A percentile compares a stretch with the other conserved stretches of the same genome.
Evolutionary conservation across 2,888 invertebrate genomes (phyloP).

Genomic region (Synanthedon vespiformis): DNA sequence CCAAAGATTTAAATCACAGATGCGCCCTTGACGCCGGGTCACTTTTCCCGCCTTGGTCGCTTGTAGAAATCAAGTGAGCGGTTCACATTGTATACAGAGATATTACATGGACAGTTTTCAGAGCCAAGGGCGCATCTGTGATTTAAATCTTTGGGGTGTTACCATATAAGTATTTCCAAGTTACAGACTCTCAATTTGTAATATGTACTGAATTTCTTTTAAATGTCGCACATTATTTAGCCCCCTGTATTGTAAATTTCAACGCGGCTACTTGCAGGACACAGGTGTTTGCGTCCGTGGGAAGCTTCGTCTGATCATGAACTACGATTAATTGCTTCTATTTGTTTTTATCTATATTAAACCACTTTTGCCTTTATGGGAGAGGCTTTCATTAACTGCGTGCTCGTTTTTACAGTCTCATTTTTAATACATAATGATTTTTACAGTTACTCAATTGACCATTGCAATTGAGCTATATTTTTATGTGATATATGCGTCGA

Average conservation of each 20-base stretch:
- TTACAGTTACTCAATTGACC: slow-evolving; percentile 4
- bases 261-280: not conserved
- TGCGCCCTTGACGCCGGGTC: too few species aligned
- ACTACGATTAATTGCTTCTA: slow-evolving; percentile 23
- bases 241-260: not conserved
- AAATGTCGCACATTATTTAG: not conserved
- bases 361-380: slow-evolving; percentile 12
- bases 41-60: too few species aligned
- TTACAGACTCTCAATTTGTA: too few species aligned
- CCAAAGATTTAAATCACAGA: too few species aligned
- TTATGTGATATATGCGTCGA: too few species aligned
- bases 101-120: too few species aligned
- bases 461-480: slow-evolving; percentile 3
- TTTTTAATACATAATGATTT: slow-evolving; percentile 1
- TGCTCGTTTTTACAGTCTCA: not conserved
- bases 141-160: too few species aligned
- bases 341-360: slow-evolving; percentile 15
- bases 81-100: too few species aligned
- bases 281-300: slow-evolving; percentile 6
- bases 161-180: too few species aligned
- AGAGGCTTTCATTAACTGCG: slow-evolving; percentile 8
- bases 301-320: slow-evolving; percentile 23
- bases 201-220: too few species aligned
- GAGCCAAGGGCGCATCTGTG: too few species aligned
- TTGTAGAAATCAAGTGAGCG: too few species aligned